Conservation (phyloP, 1,140 invertebrate species). For the Patella vulgata region DNA sequence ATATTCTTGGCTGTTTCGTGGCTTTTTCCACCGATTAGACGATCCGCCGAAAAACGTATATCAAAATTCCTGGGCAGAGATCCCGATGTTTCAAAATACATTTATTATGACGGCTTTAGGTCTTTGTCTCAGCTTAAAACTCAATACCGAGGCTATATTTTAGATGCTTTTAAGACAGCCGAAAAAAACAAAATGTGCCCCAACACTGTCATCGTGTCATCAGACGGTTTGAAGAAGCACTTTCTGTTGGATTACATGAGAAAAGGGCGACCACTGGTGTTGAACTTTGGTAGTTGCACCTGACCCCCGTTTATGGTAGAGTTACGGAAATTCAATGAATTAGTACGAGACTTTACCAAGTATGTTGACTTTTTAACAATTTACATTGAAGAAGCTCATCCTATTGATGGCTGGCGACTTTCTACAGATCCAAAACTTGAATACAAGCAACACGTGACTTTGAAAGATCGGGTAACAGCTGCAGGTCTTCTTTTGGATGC, state of each 20-base stretch:
- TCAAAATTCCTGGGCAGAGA: no score
- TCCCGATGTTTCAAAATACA: no score
- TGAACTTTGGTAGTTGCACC: constrained; percentile 52
- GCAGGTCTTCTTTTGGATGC: constrained; percentile 27
- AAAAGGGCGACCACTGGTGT: constrained; percentile 20
- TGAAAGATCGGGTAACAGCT: constrained; percentile 42
- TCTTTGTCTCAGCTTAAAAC: no score
- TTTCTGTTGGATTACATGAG: constrained; percentile 30
- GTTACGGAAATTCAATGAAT: constrained; percentile 32
- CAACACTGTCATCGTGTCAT: constrained; percentile 2
- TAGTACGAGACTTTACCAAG: constrained; percentile 32
- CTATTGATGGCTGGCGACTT: constrained; percentile 46
- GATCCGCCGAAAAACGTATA: no score
- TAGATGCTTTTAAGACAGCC: background rate
- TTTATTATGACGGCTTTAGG: no score
- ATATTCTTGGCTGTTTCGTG: no score
- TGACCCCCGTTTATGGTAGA: constrained; percentile 53
- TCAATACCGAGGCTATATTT: no score
- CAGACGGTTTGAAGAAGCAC: constrained; percentile 5
- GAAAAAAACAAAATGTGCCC: background rate
- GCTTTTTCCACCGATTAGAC: no score
- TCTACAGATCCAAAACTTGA: no score
- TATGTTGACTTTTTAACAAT: constrained; percentile 45
- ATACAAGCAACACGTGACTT: constrained; percentile 21
- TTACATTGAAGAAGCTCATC: constrained; percentile 52